Evolutionary conservation across 2,888 invertebrate species (phyloP), one percentile per base, ranked within the genome.

Genomic region (Deroplatys truncata): DNA sequence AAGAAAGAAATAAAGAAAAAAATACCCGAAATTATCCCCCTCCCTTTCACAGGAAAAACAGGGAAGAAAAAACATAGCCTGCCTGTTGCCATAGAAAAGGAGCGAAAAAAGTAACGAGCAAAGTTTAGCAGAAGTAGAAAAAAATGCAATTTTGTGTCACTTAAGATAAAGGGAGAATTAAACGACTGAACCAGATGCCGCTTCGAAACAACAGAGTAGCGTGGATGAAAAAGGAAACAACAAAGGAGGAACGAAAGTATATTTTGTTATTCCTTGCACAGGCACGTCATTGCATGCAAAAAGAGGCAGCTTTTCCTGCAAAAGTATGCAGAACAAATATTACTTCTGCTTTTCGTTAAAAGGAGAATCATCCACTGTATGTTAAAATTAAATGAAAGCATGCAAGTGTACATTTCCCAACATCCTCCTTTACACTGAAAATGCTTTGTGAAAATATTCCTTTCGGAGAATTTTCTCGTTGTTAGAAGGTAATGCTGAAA

Each of bases 121-220:
- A 85, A 85, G 43, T 85, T 85, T 35, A 13, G 72, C 10, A 29
- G 15, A 86, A 49, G 56, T n/a, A 29, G 15, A 86, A 86, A 86
- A 86, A 86, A 86, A 86, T 86, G 49, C 86, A 86, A 86, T 86
- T 86, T 72, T 72, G 56, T 56, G 86, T 86, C 86, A 86, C 72
- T 86, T 86, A 86, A 86, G 86, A 86, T 72, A 86, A 86, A 86
- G 86, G 86, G 86, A 72, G 86, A 86, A 86, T 86, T 86, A 86
- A 86, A 86, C 72, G 86, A 86, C 85, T 85, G 85, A 28, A 28
- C 49, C 86, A 86, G 86, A 86, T 86, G 86, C 86, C 28, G 28
- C 72, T 28, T 28, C 28, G 20, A 28, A 72, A 72, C 56, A 56
- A 56, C 56, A 72, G 56, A 25, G 56, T 72, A 72, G 56, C 28